Base-by-base conservation (phyloP, 1,140 invertebrate genomes). In the Globodera rostochiensis region DNA sequence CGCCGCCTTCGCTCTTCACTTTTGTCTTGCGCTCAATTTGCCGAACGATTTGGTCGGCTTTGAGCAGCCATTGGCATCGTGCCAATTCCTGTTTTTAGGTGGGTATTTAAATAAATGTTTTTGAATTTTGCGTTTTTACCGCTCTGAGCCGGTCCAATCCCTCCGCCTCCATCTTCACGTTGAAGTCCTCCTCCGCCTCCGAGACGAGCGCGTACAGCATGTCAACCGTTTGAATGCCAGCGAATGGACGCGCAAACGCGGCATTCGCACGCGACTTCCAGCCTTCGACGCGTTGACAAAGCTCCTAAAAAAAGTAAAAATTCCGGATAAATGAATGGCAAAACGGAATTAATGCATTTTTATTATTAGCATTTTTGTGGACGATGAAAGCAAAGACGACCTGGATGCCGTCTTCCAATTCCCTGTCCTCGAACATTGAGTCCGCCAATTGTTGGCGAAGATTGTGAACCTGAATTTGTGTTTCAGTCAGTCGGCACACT, bases 401-500 rank as follows among this genome's bases (percentile, higher is more conserved):
- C 67, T 77, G 45, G 25, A 79, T 57, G 49, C 57, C 77, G n/a
- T 11, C 75, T 60, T 76, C 76, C 36, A 85, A 67, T 71, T 85
- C 76, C 15, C 80, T 67, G 25, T 86, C 84, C 66, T 77, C 36
- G 25, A 77, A 45, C 60, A 66, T 75, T 45, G 71, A 84, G 50
- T 82, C 71, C 53, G 74, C 13, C 36, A 84, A 53, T 81, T 84
- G 82, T 21, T 85, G 57, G n/a, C 78, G 70, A 8, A 84, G 71
- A 6, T 45, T 53, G 21, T 73, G 60, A 19, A 82, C 50, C 57
- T 66, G 49, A 66, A 78, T 21, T 9, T 53, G 36, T 67, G 46
- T 45, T 25, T 8, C 11, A 13, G n/a, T 15, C 19, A 81, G 21
- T 45, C 21, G 11, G n/a, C 21, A 49, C 36, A 4, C 49, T 0